Evolutionary conservation across 1,140 invertebrate species (phyloP).

Genomic region (Cataglyphis hispanica): DNA sequence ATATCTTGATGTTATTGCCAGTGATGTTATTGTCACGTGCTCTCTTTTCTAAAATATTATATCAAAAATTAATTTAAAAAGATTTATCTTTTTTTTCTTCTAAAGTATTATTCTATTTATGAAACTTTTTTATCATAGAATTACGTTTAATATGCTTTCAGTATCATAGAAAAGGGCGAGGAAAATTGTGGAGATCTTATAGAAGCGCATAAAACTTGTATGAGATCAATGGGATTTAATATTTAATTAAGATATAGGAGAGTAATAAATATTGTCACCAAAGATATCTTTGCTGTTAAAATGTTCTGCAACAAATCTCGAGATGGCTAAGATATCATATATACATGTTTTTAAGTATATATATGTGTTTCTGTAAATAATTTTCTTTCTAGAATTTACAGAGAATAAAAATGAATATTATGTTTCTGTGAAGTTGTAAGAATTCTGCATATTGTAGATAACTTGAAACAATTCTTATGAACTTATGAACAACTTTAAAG

Average conservation of each 20-base stretch:
- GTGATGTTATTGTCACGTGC: not conserved
- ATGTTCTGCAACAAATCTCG: constrained; percentile 39
- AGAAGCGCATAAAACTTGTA: constrained; percentile 98
- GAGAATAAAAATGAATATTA: constrained; percentile 10
- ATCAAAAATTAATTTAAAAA: not conserved
- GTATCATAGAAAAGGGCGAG: constrained; percentile 97
- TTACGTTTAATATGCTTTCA: constrained; percentile 86
- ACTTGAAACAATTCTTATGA: constrained; percentile 21
- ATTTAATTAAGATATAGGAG: constrained; percentile 88
- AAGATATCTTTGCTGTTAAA: not conserved
- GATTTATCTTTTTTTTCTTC: not conserved
- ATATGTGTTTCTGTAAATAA: constrained; percentile 29
- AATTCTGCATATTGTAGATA: constrained; percentile 5
- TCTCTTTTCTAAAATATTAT: not conserved
- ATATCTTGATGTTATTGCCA: not conserved
- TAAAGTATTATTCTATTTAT: constrained; percentile 25
- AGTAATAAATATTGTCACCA: not conserved
- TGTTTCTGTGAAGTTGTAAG: not conserved
- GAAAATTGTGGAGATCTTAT: constrained; percentile 96
- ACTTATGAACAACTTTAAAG: not conserved
- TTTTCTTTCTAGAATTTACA: constrained; percentile 14
- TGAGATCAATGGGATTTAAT: constrained; percentile 98
- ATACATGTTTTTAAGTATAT: constrained; percentile 17
- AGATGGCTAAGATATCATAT: constrained; percentile 50
- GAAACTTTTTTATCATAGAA: not conserved